Conservation (phyloP, 1,140 invertebrate species). For the Ceratoteleas bidentatus region DNA sequence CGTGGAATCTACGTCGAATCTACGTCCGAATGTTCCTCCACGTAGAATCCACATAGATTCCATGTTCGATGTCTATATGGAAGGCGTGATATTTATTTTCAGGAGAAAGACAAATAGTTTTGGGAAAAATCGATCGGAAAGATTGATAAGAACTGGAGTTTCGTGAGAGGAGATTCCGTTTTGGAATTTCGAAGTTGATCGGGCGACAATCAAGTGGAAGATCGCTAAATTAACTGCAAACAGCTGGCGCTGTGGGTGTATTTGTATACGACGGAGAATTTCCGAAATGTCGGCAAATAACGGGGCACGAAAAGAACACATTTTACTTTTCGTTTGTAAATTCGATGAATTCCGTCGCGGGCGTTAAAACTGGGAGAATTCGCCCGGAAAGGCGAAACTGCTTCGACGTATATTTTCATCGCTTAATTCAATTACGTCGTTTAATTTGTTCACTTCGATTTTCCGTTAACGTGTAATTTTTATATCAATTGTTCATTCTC, state of each 20-base stretch:
- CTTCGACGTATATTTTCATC: constrained; percentile 16
- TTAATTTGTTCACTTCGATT: neutral
- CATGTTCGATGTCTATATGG: too few species aligned
- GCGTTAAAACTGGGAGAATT: constrained; percentile 22
- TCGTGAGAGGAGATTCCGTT: too few species aligned
- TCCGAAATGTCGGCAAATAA: constrained; percentile 30
- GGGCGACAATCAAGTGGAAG: neutral
- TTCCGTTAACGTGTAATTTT: neutral
- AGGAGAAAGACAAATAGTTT: too few species aligned
- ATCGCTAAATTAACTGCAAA: constrained; percentile 9
- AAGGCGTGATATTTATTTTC: too few species aligned
- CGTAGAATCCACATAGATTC: too few species aligned
- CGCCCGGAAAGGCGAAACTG: constrained; percentile 29
- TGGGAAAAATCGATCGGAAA: too few species aligned
- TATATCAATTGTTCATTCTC: neutral
- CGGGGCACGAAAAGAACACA: constrained; percentile 27
- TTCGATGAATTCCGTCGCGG: constrained; percentile 24
- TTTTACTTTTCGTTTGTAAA: constrained; percentile 42
- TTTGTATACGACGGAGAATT: constrained; percentile 15
- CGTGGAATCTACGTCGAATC: too few species aligned
- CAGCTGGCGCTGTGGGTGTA: neutral
- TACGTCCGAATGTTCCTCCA: too few species aligned
- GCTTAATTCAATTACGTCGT: constrained; percentile 24
- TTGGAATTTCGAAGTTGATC: neutral
- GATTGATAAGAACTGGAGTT: neutral